Percentiles rank a stretch among this genome's conserved stretches.
Evolutionary conservation across 2,113 vertebrate species (phyloP).

Genomic region (Caranx ignobilis): DNA sequence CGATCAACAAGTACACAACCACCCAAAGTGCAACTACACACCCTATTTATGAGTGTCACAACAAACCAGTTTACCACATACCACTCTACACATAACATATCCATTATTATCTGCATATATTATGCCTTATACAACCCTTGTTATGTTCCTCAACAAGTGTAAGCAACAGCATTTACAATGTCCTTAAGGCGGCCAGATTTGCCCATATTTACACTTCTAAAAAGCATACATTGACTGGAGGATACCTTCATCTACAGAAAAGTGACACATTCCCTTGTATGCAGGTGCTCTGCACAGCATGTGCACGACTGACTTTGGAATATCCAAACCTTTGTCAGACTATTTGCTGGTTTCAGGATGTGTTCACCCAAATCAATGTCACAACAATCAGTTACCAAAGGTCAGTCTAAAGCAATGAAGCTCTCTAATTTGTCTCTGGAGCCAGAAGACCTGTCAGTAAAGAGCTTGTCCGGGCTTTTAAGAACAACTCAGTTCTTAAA

Average conservation of each 20-base stretch:
- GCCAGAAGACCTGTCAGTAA: neutral
- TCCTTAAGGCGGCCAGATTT: constrained; percentile 54
- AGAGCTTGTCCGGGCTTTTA: neutral
- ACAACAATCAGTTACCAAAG: neutral
- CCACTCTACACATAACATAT: neutral
- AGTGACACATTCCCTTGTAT: constrained; percentile 35
- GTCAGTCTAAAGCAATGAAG: neutral
- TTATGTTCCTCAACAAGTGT: constrained; percentile 1
- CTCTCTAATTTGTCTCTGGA: constrained; percentile 6
- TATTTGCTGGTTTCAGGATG: neutral
- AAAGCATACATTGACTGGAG: constrained; percentile 38
- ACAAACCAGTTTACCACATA: neutral
- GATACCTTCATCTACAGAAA: constrained; percentile 35
- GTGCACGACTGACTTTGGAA: neutral
- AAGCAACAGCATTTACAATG: neutral
- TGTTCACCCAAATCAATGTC: neutral
- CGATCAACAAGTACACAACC: neutral
- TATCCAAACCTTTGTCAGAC: neutral
- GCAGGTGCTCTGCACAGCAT: neutral
- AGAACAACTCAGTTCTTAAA: neutral
- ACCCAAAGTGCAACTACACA: neutral
- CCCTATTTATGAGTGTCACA: neutral
- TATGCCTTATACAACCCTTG: neutral
- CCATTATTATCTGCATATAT: neutral
- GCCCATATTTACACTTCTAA: constrained; percentile 65